Evolutionary conservation across 2,797 vertebrate genomes (phyloP), one percentile per base, ranked within the genome.

Genomic region (Spizella passerina): DNA sequence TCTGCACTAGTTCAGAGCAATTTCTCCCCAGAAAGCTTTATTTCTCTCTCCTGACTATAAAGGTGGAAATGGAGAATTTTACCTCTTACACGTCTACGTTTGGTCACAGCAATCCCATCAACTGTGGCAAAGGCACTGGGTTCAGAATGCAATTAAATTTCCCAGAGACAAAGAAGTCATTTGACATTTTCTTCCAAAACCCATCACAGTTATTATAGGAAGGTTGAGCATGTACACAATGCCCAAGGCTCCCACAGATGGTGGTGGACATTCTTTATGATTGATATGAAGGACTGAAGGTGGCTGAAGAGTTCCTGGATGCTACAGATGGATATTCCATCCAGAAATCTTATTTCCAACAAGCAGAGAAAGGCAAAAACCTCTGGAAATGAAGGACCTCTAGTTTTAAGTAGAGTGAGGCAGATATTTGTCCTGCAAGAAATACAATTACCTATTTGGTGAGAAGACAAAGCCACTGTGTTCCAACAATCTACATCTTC

Each of bases 1-100:
- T 68, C 64, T 80, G n/a, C 56, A 36, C 20, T 75, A 47, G 79
- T 57, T 91, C 87, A 81, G 76, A 85, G 26, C 90, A 75, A 70
- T 91, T 92, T 91, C 57, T 95, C 86, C 91, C 82, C 41, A 91
- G 79, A 89, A 93, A 53, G 46, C 9, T 23, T 71, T 87, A 85
- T 87, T 87, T 91, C 69, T 91, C 34, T 82, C 82, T 53, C 71
- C 38, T 39, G 53, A 50, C 79, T 81, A 8, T 36, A 78, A 93
- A 64, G 56, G 49, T 50, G 43, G 57, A 85, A 66, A 52, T 39
- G 41, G 56, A 88, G 75, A 91, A 64, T 89, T 93, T 91, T 69
- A 36, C 76, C 61, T 83, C 57, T 50, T 57, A 34, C 3, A 3
- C 34, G 49, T 36, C 94, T 47, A 17, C 22, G 10, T 68, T 22